Evolutionary conservation across 2,888 invertebrate species (phyloP), one percentile per base, ranked within the genome.

Genomic region (Cephus nigrinus): DNA sequence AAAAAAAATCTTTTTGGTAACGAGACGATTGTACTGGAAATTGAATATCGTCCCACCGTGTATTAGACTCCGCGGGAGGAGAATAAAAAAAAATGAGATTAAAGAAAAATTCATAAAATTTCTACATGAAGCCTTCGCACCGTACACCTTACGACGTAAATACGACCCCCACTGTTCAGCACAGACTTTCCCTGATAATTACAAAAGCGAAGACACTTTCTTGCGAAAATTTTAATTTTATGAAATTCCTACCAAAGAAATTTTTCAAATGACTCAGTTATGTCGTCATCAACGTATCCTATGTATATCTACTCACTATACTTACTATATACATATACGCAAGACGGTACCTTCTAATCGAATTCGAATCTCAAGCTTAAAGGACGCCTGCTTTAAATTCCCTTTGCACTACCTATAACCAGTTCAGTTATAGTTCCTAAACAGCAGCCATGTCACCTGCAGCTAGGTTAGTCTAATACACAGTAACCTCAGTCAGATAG

Each of bases 11-110:
- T 73, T 40, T 55, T 23, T 55, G 9, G 23, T 55, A 55, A 15
- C 23, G 31, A n/a, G 33, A 31, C 75, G 74, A 79, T 78, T 80
- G 73, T 79, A 81, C 74, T 71, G 71, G 69, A 80, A 80, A 80
- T 80, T 78, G 77, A 77, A 78, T 77, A 69, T 78, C 40, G 75
- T 76, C 55, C 55, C 55, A 15, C 23, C 5, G 23, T 23, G 55
- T 55, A 55, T 55, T 55, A 55, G 23, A 9, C 9, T 23, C 9
- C 55, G 0, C 0, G 9, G 23, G 1, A 55, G 55, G 23, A 23
- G 9, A 2, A 1, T 9, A 55, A 55, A 72, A 75, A 75, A 75
- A 34, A 35, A n/a, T 12, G 5, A 69, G 71, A 69, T 68, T 34
- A 69, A 30, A 35, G 23, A 30, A n/a, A 15, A 72, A 75, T 69